These are phyloP conservation scores for Tetraneura akinire DNA, from an alignment of 1,140 invertebrate species.

Conservation along the genomic window DNA sequence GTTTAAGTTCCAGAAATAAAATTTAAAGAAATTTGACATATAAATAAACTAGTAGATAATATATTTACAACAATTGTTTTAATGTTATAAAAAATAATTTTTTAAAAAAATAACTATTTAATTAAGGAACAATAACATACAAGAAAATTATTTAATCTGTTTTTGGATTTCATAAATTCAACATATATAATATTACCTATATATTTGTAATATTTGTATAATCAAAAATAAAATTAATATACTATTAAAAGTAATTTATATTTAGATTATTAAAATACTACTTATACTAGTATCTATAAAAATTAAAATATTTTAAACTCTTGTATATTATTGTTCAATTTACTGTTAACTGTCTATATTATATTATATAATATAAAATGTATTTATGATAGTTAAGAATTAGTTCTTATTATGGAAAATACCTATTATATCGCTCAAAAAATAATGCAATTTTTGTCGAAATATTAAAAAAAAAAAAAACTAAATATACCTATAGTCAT, in stretches of 20 bases:
- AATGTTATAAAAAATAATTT: too few species aligned
- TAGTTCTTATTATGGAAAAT: not conserved
- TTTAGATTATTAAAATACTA: slow-evolving; percentile 3
- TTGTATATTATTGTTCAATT: not conserved
- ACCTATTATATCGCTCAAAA: slow-evolving; percentile 7
- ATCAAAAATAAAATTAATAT: not conserved
- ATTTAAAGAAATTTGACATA: not conserved
- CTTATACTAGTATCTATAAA: not conserved
- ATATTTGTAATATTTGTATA: not conserved
- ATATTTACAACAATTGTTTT: not conserved
- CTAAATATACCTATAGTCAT: not conserved
- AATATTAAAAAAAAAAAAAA: slow-evolving; percentile 6
- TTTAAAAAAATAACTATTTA: too few species aligned
- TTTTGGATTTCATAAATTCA: too few species aligned
- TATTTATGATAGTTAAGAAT: slow-evolving; percentile 3
- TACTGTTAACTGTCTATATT: not conserved
- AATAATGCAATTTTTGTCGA: slow-evolving; percentile 23
- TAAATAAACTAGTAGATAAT: not conserved
- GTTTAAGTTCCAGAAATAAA: not conserved
- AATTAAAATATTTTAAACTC: not conserved
- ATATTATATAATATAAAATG: not conserved
- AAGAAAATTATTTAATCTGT: too few species aligned
- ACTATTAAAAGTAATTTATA: slow-evolving; percentile 7
- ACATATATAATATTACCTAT: too few species aligned
- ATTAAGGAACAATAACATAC: too few species aligned